Evolutionary conservation across 1,140 invertebrate species (phyloP), one percentile per base, ranked within the genome.

Genomic region (Diachasmimorpha longicaudata): DNA sequence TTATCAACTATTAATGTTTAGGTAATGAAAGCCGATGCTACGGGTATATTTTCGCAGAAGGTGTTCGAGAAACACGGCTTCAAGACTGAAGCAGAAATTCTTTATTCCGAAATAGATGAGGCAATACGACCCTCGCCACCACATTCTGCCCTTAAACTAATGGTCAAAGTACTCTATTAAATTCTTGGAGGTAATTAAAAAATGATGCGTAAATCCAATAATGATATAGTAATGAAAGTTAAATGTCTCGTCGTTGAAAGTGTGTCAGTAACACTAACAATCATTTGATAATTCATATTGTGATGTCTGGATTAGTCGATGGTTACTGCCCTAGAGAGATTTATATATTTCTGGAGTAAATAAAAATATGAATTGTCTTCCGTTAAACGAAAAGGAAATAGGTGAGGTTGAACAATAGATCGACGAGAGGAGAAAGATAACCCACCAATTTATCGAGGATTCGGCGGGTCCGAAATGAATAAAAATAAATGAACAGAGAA

Each of bases 21-120:
- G 93, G 79, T 95, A 13, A 92, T 95, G 70, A 95, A 95, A 85
- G 92, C 92, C 19, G 95, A 95, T 81, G 93, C 94, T 4, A 96
- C 95, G 0, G 94, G 94, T 19, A 89, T 93, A 0, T 96, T 91
- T 80, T 95, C 94, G 0, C 94, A 95, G 81, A 93, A 92, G 80
- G 93, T 94, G 21, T 91, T 92, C 66, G 89, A 90, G 81, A 93
- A 91, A 21, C 86, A 93, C 14, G 94, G 93, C 0, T 92, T 95
- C 76, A 86, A 91, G 66, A 90, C 91, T 0, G 86, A 93, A 23
- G 88, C 91, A 14, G 91, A 93, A 75, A 90, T 95, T 8, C 87
- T 87, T 6, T 95, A 95, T 80, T 89, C 86, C 4, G 93, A 95
- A 74, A 88, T 91, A 31, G 90, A 92, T 68, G 89, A 89, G 72